Conservation (phyloP, 2,888 invertebrate genomes). For the Harpalus rufipes region DNA sequence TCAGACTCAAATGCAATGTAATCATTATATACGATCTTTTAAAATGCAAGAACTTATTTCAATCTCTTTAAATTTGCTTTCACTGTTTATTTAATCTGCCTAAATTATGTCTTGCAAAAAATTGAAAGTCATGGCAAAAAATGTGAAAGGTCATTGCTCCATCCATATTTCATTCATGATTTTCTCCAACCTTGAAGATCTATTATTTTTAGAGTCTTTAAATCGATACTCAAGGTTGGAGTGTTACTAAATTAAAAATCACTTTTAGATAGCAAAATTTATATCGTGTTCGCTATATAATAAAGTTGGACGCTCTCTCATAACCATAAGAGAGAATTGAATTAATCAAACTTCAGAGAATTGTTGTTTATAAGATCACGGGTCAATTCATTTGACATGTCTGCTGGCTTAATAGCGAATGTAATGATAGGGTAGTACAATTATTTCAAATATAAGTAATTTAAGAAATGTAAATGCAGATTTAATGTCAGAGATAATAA, state of each 20-base stretch:
- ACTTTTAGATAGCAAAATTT: slow-evolving; percentile 20
- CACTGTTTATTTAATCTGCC: neutral
- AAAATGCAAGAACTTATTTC: neutral
- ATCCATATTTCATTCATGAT: slow-evolving; percentile 28
- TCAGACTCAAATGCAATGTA: too few relatives aligned
- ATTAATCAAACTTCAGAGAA: slow-evolving; percentile 56
- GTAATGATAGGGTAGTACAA: slow-evolving; percentile 57
- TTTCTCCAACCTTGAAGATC: neutral
- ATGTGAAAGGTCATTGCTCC: slow-evolving; percentile 26
- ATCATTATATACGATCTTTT: neutral
- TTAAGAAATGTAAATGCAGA: slow-evolving; percentile 50
- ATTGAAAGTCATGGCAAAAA: slow-evolving; percentile 40
- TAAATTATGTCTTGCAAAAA: slow-evolving; percentile 7
- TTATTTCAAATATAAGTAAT: slow-evolving; percentile 49
- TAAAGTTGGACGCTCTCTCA: neutral
- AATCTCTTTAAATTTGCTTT: neutral
- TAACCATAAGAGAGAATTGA: slow-evolving; percentile 30
- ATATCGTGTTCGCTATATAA: neutral
- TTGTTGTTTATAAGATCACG: slow-evolving; percentile 49
- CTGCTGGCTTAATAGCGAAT: slow-evolving; percentile 27
- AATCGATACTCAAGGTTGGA: slow-evolving; percentile 14
- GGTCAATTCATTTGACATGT: slow-evolving; percentile 57
- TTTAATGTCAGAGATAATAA: slow-evolving; percentile 30
- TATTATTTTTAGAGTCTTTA: slow-evolving; percentile 37
- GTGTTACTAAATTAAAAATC: slow-evolving; percentile 15